A percentile compares a stretch with the other conserved stretches of the same genome.
These are phyloP conservation scores for Dynastes hyllus DNA, from an alignment of 2,888 invertebrate genomes.

Conservation along the genomic window DNA sequence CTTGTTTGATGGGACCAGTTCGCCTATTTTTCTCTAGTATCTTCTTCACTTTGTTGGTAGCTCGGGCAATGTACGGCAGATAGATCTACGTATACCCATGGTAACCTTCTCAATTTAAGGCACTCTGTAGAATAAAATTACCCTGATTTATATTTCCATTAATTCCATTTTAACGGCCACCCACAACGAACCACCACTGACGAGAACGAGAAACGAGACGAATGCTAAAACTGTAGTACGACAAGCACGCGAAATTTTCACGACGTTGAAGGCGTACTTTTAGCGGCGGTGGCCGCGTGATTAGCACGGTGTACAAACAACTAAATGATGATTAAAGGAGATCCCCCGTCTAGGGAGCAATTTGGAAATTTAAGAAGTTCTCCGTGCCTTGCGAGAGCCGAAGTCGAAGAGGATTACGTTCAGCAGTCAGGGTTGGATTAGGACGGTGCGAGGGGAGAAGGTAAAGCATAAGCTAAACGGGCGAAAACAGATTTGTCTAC, in stretches of 20 bases:
- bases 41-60: too few relatives aligned
- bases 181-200: too few relatives aligned
- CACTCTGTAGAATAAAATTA: too few relatives aligned
- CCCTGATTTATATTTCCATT: too few relatives aligned
- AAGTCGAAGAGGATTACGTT: constrained; percentile 44
- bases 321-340: constrained; percentile 47
- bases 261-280: constrained; percentile 26
- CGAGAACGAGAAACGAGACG: constrained; percentile 24
- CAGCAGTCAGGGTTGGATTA: constrained; percentile 38
- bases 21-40: too few relatives aligned
- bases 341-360: constrained; percentile 41
- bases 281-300: constrained; percentile 41
- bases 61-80: too few relatives aligned
- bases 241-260: constrained; percentile 21
- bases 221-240: constrained; percentile 9
- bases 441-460: constrained; percentile 28
- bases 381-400: constrained; percentile 22
- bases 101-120: too few relatives aligned
- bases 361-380: constrained; percentile 47
- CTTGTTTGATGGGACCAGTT: too few relatives aligned
- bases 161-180: too few relatives aligned
- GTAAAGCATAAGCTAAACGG: constrained; percentile 32
- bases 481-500: constrained; percentile 41
- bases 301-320: constrained; percentile 47
- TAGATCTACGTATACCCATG: too few relatives aligned